Conservation (phyloP, 1,140 invertebrate species). For the Planococcus citri region DNA sequence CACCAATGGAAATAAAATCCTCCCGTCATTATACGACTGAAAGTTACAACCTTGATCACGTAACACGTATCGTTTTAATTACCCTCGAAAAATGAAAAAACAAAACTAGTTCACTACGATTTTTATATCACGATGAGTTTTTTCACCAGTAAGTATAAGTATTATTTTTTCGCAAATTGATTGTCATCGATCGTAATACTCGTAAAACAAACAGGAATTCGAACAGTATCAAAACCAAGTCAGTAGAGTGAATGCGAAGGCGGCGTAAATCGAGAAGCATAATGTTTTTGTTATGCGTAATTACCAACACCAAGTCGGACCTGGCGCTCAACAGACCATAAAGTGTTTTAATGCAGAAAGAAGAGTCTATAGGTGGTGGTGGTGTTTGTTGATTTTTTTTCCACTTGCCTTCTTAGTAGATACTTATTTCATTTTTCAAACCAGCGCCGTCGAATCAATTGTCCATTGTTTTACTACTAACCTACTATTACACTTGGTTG, state of each 20-base stretch:
- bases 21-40: neutral
- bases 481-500: neutral
- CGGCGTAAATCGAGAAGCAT: slow-evolving; percentile 13
- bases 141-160: too few species aligned
- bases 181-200: slow-evolving; percentile 10
- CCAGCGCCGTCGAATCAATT: neutral
- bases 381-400: slow-evolving; percentile 12
- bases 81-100: neutral
- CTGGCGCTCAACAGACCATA: slow-evolving; percentile 10
- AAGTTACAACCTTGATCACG: neutral
- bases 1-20: too few species aligned
- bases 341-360: slow-evolving; percentile 10
- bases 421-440: neutral
- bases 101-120: neutral
- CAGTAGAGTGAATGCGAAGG: neutral
- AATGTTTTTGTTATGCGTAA: slow-evolving; percentile 16
- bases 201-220: neutral
- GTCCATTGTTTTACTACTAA: slow-evolving; percentile 19
- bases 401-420: too few species aligned
- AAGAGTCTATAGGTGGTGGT: neutral
- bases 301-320: slow-evolving; percentile 7
- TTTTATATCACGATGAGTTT: neutral
- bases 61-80: neutral
- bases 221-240: neutral
- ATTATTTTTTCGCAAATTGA: neutral